phyloP scores from a whole-genome alignment of 2,888 invertebrate genomes.

The Drosophila rubida region DNA sequence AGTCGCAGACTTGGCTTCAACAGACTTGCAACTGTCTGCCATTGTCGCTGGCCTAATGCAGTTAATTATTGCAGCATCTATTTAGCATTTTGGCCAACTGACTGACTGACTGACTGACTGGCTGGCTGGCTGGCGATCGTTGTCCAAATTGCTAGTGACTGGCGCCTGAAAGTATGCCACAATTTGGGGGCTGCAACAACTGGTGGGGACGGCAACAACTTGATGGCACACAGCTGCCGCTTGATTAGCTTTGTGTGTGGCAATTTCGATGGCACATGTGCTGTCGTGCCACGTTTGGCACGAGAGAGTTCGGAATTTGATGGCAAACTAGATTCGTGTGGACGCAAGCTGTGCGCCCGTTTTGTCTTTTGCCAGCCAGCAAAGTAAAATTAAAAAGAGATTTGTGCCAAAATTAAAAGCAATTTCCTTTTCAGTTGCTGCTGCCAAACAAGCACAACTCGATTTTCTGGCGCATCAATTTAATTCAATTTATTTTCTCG shows the following conservation, averaged over 20 bases:
- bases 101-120: too few relatives aligned
- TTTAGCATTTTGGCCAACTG: conserved; percentile 53
- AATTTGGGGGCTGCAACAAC: conserved; percentile 15
- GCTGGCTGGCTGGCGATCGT: background rate
- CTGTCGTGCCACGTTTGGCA: conserved; percentile 53
- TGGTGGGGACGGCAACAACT: conserved; percentile 26
- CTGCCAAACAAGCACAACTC: conserved; percentile 35
- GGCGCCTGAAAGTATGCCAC: conserved; percentile 47
- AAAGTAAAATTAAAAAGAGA: conserved; percentile 69
- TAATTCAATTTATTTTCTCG: conserved; percentile 73
- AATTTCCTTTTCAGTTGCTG: conserved; percentile 52
- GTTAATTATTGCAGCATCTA: conserved; percentile 74
- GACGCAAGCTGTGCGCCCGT: conserved; percentile 35
- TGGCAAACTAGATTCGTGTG: conserved; percentile 40
- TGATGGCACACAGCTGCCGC: conserved; percentile 62
- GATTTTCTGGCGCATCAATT: conserved; percentile 63
- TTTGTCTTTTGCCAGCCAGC: conserved; percentile 40
- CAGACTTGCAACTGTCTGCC: conserved; percentile 21
- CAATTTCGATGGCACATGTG: conserved; percentile 64
- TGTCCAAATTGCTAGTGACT: conserved; percentile 27
- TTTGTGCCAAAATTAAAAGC: conserved; percentile 75
- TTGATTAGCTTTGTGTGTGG: conserved; percentile 59
- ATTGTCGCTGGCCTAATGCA: conserved; percentile 56
- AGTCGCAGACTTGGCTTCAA: conserved; percentile 10
- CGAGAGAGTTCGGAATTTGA: conserved; percentile 24